Conservation (phyloP, 1,140 invertebrate genomes). For the Aphaenogaster floridana region DNA sequence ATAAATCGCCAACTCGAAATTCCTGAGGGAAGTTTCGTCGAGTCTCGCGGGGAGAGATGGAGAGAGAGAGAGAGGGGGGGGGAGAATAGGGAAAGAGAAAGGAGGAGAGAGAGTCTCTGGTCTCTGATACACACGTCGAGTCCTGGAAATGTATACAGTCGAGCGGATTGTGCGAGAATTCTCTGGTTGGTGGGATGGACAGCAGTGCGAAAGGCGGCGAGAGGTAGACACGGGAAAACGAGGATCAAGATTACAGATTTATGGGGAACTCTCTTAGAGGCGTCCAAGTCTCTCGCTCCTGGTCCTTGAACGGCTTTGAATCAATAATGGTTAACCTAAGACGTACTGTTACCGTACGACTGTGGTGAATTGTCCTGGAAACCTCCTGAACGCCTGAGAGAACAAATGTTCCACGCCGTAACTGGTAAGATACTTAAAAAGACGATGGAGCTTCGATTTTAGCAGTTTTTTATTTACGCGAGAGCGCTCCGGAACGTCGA, state of each 20-base stretch:
- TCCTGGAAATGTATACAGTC: constrained; percentile 56
- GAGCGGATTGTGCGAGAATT: constrained; percentile 48
- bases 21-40: constrained; percentile 52
- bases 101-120: not conserved
- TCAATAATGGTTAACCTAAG: constrained; percentile 50
- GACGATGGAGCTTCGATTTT: not conserved
- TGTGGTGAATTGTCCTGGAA: constrained; percentile 65
- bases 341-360: constrained; percentile 58
- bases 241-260: constrained; percentile 71
- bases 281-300: constrained; percentile 23
- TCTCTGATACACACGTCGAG: constrained; percentile 60
- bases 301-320: constrained; percentile 32
- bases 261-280: constrained; percentile 51
- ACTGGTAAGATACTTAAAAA: not conserved
- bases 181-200: constrained; percentile 13
- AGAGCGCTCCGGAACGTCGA: not conserved
- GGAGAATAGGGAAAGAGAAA: not conserved
- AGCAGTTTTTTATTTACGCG: not conserved
- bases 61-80: not conserved
- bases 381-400: constrained; percentile 15
- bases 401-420: constrained; percentile 40
- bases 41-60: not conserved
- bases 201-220: constrained; percentile 37
- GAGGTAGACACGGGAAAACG: constrained; percentile 35
- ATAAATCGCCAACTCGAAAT: constrained; percentile 73